Conservation (phyloP, 2,113 vertebrate genomes). For the Meles meles region DNA sequence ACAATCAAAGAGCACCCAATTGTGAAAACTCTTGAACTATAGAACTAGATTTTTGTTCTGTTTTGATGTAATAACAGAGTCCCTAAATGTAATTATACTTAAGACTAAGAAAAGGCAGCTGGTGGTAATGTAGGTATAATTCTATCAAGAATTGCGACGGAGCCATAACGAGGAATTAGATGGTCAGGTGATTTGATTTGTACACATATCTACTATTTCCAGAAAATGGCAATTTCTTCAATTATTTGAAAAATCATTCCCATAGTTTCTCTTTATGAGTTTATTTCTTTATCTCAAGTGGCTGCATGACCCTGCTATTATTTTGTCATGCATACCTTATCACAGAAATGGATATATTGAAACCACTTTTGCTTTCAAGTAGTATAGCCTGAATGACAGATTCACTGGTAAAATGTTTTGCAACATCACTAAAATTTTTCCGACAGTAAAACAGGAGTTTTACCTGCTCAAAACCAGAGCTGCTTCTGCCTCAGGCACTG, state of each 20-base stretch:
- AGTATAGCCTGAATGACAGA: neutral
- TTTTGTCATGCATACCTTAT: neutral
- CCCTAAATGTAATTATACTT: conserved; percentile 66
- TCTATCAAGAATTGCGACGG: conserved; percentile 67
- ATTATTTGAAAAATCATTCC: conserved; percentile 39
- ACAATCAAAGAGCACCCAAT: conserved; percentile 40
- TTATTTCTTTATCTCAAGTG: conserved; percentile 21
- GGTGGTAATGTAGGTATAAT: conserved; percentile 56
- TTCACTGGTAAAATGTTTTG: neutral
- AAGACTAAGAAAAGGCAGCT: conserved; percentile 58
- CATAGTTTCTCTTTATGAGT: neutral
- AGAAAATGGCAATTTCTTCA: conserved; percentile 49
- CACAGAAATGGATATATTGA: neutral
- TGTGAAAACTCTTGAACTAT: conserved; percentile 53
- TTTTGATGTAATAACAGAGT: conserved; percentile 61
- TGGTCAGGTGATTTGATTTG: conserved; percentile 52
- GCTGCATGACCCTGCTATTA: neutral
- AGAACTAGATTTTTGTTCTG: conserved; percentile 65
- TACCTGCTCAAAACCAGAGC: neutral
- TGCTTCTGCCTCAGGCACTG: neutral
- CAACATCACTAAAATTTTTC: neutral
- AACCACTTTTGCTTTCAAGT: neutral
- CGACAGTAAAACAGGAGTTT: neutral
- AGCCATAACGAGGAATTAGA: conserved; percentile 24
- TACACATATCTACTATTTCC: conserved; percentile 30